Evolutionary conservation across 2,888 invertebrate species (phyloP).

Genomic region (Eupsilia transversa): DNA sequence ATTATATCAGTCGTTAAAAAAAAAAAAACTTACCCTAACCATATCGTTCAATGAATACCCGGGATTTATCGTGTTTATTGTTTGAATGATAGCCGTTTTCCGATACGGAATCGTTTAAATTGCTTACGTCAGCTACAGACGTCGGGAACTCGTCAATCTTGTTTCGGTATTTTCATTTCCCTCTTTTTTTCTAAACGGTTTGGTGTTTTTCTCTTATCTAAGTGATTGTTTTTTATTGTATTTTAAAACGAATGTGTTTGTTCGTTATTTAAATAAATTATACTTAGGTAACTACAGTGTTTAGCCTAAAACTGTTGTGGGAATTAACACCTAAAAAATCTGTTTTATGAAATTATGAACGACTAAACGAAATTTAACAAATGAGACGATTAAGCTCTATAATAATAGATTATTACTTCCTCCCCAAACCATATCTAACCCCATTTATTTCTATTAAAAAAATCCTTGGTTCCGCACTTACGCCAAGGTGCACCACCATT

Average conservation of each 20-base stretch:
- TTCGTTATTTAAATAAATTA: neutral
- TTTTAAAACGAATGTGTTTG: slow-evolving; percentile 23
- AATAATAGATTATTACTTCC: slow-evolving; percentile 42
- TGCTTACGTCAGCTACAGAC: slow-evolving; percentile 69
- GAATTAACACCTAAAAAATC: no score
- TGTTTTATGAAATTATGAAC: neutral
- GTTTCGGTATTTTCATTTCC: slow-evolving; percentile 59
- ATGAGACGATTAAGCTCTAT: slow-evolving; percentile 1
- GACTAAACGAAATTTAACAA: neutral
- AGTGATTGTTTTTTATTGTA: slow-evolving; percentile 55
- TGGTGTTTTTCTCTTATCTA: slow-evolving; percentile 55
- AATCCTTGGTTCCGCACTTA: slow-evolving; percentile 39
- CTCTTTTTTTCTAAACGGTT: slow-evolving; percentile 61
- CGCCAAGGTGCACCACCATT: slow-evolving; percentile 60
- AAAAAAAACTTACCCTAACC: no score
- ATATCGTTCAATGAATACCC: slow-evolving; percentile 23
- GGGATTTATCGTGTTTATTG: slow-evolving; percentile 67
- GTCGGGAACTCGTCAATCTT: slow-evolving; percentile 70
- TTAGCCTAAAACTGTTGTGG: no score
- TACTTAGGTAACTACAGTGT: neutral
- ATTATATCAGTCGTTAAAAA: no score
- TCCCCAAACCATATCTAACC: slow-evolving; percentile 27
- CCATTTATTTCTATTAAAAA: slow-evolving; percentile 44
- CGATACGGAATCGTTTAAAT: slow-evolving; percentile 68
- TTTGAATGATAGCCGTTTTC: slow-evolving; percentile 66